These are phyloP conservation scores for Trachelus troglodyta DNA, from an alignment of 2,888 invertebrate species.

Conservation along the genomic window DNA sequence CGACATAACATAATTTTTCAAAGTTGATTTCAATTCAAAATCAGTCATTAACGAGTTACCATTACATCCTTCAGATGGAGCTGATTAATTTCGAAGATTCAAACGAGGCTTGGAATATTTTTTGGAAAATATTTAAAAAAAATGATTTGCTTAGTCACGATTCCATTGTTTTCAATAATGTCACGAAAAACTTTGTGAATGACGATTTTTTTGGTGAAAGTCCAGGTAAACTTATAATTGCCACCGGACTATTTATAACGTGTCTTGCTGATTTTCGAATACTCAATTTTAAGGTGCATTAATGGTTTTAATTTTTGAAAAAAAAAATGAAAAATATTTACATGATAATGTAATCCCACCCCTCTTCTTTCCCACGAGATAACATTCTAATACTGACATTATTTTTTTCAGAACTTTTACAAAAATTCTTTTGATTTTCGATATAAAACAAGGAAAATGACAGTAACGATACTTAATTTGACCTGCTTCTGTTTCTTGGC, in stretches of 20 bases:
- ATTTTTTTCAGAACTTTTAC: not conserved
- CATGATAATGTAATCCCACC: not conserved
- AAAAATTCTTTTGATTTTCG: not conserved
- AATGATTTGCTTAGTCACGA: conserved; percentile 35
- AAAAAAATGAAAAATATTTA: not conserved
- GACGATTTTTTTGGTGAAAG: conserved; percentile 23
- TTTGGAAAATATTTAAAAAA: conserved; percentile 35
- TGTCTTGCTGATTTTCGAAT: conserved; percentile 28
- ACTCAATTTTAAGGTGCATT: conserved; percentile 27
- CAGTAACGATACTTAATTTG: conserved; percentile 27
- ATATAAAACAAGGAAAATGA: conserved; percentile 24
- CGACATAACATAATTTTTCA: not conserved
- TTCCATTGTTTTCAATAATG: conserved; percentile 28
- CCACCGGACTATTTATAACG: conserved; percentile 49
- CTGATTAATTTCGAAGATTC: not conserved
- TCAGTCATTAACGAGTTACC: conserved; percentile 2
- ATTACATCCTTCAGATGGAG: not conserved
- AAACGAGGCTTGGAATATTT: conserved; percentile 26
- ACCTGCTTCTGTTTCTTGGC: conserved; percentile 30
- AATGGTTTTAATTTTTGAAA: not conserved
- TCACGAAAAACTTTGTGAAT: conserved; percentile 22
- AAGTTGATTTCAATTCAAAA: conserved; percentile 4
- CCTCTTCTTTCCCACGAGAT: not conserved
- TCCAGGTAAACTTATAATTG: conserved; percentile 44
- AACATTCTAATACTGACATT: not conserved